Evolutionary conservation across 2,888 invertebrate species (phyloP), one percentile per base, ranked within the genome.

Genomic region (Stomorhina lunata): DNA sequence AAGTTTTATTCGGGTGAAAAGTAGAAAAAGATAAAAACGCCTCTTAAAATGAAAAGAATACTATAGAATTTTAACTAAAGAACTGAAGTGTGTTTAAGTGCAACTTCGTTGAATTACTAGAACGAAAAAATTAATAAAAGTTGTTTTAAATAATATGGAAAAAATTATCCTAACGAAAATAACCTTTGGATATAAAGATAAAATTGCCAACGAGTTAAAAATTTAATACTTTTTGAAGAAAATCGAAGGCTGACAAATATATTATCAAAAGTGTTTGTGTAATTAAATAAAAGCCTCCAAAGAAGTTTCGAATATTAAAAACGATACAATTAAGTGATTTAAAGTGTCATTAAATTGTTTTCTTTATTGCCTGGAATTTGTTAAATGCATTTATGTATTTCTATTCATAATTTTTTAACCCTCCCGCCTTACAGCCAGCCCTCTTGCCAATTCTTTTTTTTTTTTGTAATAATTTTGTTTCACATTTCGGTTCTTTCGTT

Each of bases 401-500:
- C 27, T 61, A 43, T 34, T 25, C 34, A 27, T 22, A 37, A n/a
- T n/a, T 29, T 63, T 22, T 6, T 34, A 71, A 55, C 48, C 55
- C 65, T 71, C 29, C 37, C 57, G 57, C 53, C 40, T 50, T 61
- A 10, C 34, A 17, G 17, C n/a, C 34, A 17, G 17, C n/a, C 32
- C 22, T 27, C n/a, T 27, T 7, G 2, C 1, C 27, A 6, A n/a
- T n/a, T 69, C 2, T 69, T 55, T 22, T 37, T 66, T 15, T 57
- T 48, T 27, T 57, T 6, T 40, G 61, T 55, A 29, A 27, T 65
- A 25, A 63, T 9, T 68, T 53, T 57, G 59, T 72, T 80, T 32
- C 25, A 63, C 65, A n/a, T n/a, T n/a, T 55, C 34, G 68, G 20
- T 72, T 72, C 37, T 43, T 59, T 72, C 50, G 66, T 55, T 61